Percentiles rank a stretch among this genome's conserved stretches.
phyloP scores from a whole-genome alignment of 2,888 invertebrate genomes.

The Cantharis nigra region DNA sequence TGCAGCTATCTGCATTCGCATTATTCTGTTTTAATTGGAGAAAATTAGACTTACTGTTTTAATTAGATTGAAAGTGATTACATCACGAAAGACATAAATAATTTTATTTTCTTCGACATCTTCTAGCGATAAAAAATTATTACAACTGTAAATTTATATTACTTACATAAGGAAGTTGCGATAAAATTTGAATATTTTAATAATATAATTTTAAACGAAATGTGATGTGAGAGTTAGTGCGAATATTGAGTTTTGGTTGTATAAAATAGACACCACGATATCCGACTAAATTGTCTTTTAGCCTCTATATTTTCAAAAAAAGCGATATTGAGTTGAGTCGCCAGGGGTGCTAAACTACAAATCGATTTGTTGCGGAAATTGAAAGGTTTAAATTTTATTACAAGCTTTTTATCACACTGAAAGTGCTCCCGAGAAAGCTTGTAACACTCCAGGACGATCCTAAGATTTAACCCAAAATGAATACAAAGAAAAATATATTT shows the following conservation, averaged over 20 bases:
- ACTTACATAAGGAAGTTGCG: neutral
- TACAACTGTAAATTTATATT: neutral
- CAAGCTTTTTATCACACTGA: constrained; percentile 31
- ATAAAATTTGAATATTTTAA: neutral
- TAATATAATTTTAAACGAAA: neutral
- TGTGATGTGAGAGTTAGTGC: neutral
- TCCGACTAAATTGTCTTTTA: neutral
- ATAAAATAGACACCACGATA: neutral
- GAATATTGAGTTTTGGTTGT: neutral
- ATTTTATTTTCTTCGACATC: neutral
- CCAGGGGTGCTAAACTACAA: constrained; percentile 32
- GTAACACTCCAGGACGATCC: constrained; percentile 23
- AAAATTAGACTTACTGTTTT: neutral
- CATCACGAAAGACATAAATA: neutral
- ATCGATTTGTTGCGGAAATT: constrained; percentile 37
- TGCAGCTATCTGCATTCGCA: neutral
- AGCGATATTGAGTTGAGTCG: constrained; percentile 12
- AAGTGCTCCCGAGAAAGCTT: constrained; percentile 28
- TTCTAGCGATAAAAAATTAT: neutral
- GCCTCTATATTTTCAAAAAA: neutral
- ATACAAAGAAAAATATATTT: constrained; percentile 23
- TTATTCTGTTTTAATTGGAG: neutral
- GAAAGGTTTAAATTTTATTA: constrained; percentile 38
- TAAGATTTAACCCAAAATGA: constrained; percentile 19
- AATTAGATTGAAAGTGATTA: neutral